These are phyloP conservation scores for Copidosoma floridanum DNA, from an alignment of 1,140 invertebrate genomes.

Conservation along the genomic window DNA sequence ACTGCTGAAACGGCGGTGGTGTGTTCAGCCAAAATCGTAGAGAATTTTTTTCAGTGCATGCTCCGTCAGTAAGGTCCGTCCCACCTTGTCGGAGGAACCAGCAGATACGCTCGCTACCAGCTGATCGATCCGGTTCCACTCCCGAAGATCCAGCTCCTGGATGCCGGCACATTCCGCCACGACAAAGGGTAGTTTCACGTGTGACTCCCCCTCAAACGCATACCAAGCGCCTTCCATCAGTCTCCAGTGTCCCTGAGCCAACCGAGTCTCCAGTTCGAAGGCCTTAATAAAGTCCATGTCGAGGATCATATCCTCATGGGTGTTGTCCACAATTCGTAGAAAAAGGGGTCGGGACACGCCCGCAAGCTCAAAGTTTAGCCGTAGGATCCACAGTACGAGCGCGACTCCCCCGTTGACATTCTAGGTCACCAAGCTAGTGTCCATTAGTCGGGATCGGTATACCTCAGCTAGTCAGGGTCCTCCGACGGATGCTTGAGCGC, in stretches of 20 bases:
- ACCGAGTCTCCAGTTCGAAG: neutral
- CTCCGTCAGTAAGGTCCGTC: neutral
- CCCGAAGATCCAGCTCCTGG: neutral
- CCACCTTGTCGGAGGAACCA: neutral
- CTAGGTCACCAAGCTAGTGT: too few species aligned
- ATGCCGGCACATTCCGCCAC: neutral
- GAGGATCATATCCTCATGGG: too few species aligned
- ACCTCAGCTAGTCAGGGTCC: too few species aligned
- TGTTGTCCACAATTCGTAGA: too few species aligned
- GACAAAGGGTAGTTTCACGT: neutral
- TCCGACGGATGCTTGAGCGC: too few species aligned
- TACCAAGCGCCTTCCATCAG: neutral
- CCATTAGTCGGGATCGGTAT: too few species aligned
- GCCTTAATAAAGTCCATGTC: neutral
- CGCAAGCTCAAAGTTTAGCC: neutral
- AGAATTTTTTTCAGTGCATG: too few species aligned
- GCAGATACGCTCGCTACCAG: neutral
- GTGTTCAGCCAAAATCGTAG: too few species aligned
- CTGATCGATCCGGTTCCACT: neutral
- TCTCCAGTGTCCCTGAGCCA: neutral
- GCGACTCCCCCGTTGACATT: too few species aligned
- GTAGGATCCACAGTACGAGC: too few species aligned
- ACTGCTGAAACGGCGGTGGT: too few species aligned
- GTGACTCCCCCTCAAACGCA: neutral
- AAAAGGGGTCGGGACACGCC: too few species aligned